Evolutionary conservation across 2,113 vertebrate species (phyloP), one percentile per base, ranked within the genome.

Genomic region (Orientallactaga bullata): DNA sequence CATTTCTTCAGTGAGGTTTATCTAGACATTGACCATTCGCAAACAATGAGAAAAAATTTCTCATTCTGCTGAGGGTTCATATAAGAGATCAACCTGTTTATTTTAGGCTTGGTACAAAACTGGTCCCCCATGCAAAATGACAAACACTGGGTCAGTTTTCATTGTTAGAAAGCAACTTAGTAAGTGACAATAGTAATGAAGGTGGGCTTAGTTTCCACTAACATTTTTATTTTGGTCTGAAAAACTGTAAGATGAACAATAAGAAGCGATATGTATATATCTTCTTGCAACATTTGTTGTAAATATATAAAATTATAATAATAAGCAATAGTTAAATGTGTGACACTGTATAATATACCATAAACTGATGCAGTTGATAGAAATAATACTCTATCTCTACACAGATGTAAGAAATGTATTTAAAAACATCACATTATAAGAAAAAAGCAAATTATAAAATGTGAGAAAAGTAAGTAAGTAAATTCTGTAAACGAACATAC

Each of bases 401-500:
- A 66, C 65, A 66, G 1, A 66, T 8, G 2, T 3, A 68, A 32
- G 18, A 30, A 71, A 17, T 12, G 28, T 39, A 47, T 93, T 84
- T 78, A 24, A 68, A 93, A 94, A 65, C 13, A 72, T 69, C 20
- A 55, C 83, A 68, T 58, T 58, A 81, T 39, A 26, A 51, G 63
- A 87, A 35, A 65, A 95, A 93, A 92, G 60, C 0, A 82, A 96
- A 77, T 84, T 77, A 11, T n/a, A 95, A 63, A 89, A 87, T 42
- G 18, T 51, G 63, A 74, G 13, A 72, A 58, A 23, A 86, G n/a
- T 1, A 74, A 65, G 5, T 55, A 20, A 16, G 83, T 10, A 91
- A 78, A 58, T 63, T 60, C 85, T 66, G 7, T 74, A 81, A 88
- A n/a, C 39, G 42, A 80, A 32, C 60, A 61, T 58, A 28, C 10